Conservation (phyloP, 2,888 invertebrate species). For the Amphipyra berbera region DNA sequence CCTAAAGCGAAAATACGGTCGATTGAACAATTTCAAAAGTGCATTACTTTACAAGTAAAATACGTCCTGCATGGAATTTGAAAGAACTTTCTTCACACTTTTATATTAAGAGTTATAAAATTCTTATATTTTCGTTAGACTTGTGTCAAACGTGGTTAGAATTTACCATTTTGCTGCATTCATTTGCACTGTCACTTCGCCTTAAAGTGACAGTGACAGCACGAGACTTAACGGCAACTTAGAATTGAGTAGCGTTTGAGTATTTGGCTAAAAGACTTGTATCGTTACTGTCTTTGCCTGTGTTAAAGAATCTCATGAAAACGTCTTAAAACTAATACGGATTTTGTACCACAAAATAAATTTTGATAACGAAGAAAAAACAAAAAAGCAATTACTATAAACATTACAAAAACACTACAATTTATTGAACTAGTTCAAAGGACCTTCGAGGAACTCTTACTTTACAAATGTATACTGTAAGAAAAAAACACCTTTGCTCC, state of each 20-base stretch:
- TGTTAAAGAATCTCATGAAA: too few relatives aligned
- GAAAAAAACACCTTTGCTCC: constrained; percentile 28
- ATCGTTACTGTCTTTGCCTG: too few relatives aligned
- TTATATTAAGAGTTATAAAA: too few relatives aligned
- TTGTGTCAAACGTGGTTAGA: too few relatives aligned
- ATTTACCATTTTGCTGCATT: too few relatives aligned
- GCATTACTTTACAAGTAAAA: neutral
- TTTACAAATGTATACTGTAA: constrained; percentile 18
- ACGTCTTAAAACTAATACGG: neutral
- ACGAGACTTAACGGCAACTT: too few relatives aligned
- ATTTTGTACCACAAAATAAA: neutral
- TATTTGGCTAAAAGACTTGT: too few relatives aligned
- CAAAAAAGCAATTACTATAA: constrained; percentile 20
- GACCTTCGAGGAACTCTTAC: constrained; percentile 13
- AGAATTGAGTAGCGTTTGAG: too few relatives aligned
- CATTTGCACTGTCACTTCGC: too few relatives aligned
- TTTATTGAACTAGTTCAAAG: constrained; percentile 22
- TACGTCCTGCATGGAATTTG: neutral
- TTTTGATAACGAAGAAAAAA: constrained; percentile 3
- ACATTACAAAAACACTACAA: constrained; percentile 17
- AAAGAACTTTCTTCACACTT: too few relatives aligned
- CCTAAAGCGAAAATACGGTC: neutral
- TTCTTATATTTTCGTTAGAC: too few relatives aligned
- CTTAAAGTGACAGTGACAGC: too few relatives aligned
- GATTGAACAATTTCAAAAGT: neutral